phyloP scores from a whole-genome alignment of 64 coral and sea anemone species.

The Montipora capricornis region DNA sequence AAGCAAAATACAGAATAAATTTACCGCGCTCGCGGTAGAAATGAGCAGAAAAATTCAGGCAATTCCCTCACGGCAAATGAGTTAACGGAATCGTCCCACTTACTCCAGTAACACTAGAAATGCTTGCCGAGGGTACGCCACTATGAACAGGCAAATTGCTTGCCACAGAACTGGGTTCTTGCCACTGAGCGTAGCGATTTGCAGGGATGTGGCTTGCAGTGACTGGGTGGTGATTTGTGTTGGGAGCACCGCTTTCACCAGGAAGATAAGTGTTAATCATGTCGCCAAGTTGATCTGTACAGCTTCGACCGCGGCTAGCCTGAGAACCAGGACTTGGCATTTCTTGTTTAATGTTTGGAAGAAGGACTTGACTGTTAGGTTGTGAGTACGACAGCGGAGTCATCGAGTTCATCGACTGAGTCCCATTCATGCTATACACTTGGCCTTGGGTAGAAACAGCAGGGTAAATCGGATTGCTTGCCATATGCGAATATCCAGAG shows the following conservation, averaged over 20 bases:
- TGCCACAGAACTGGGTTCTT: conserved; percentile 52
- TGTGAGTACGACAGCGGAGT: conserved; percentile 82
- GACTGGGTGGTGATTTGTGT: conserved; percentile 11
- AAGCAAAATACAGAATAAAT: conserved; percentile 70
- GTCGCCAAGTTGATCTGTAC: conserved; percentile 93
- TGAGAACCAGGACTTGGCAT: conserved; percentile 69
- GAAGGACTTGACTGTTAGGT: conserved; percentile 77
- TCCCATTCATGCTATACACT: conserved; percentile 88
- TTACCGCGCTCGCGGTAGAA: conserved; percentile 75
- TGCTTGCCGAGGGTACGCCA: conserved; percentile 45
- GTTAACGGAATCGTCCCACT: conserved; percentile 93
- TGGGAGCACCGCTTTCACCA: background rate
- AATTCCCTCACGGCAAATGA: conserved; percentile 72
- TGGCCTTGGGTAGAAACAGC: conserved; percentile 68
- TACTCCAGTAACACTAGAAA: conserved; percentile 67
- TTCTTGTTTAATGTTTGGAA: conserved; percentile 94
- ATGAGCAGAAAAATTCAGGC: background rate
- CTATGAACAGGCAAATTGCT: conserved; percentile 68
- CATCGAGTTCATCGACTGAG: conserved; percentile 78
- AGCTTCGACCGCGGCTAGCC: conserved; percentile 65
- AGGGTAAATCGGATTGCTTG: conserved; percentile 84
- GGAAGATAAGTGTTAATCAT: conserved; percentile 98
- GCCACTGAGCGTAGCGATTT: conserved; percentile 75
- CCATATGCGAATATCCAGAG: conserved; percentile 83
- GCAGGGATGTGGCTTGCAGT: conserved; percentile 43